Conservation (phyloP, 2,797 vertebrate genomes). For the Tapera naevia region DNA sequence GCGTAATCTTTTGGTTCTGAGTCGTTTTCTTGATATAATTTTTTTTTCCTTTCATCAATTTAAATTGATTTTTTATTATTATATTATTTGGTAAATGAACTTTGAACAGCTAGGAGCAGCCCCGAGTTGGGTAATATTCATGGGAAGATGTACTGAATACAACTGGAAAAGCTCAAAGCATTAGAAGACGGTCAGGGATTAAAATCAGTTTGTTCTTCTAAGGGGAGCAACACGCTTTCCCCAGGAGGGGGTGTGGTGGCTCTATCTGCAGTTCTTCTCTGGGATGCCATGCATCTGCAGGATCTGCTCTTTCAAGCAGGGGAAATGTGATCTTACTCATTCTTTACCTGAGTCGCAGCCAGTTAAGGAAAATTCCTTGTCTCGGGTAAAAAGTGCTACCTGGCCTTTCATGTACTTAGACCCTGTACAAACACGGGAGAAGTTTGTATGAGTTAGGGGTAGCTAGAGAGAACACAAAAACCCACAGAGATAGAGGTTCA, state of each 20-base stretch:
- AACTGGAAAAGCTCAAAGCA: not conserved
- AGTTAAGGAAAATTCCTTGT: not conserved
- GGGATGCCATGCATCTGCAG: not conserved
- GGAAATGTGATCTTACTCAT: not conserved
- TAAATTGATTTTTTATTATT: not conserved
- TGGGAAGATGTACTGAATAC: not conserved
- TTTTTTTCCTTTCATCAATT: no score
- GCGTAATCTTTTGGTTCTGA: not conserved
- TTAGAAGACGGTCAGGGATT: not conserved
- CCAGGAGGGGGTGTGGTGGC: not conserved
- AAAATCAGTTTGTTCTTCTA: no score
- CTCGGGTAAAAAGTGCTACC: not conserved
- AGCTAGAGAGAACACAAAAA: not conserved
- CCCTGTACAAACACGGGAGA: not conserved
- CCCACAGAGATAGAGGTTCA: not conserved
- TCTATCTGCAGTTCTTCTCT: not conserved
- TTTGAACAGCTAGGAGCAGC: not conserved
- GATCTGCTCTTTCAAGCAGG: not conserved
- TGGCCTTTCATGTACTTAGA: not conserved
- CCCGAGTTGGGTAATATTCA: not conserved
- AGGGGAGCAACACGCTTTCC: accelerated
- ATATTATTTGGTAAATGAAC: not conserved
- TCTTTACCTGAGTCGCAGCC: not conserved
- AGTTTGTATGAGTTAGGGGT: not conserved
- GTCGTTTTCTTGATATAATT: not conserved